phyloP scores from a whole-genome alignment of 2,113 vertebrate genomes.

The Elgaria multicarinata region DNA sequence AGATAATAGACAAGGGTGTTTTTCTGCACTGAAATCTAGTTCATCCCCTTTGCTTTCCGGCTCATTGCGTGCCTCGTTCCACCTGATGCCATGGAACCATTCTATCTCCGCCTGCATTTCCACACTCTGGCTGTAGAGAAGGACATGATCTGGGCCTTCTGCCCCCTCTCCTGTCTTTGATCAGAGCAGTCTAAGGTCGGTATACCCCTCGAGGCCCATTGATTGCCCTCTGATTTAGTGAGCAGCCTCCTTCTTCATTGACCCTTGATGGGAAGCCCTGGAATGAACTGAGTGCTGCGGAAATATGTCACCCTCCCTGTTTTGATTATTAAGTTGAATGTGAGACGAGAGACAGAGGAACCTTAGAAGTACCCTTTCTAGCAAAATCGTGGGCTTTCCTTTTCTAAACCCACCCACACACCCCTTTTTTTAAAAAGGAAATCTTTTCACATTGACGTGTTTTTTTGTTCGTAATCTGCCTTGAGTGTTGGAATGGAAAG shows the following conservation, averaged over 20 bases:
- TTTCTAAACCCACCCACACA: not conserved
- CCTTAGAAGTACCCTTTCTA: not conserved
- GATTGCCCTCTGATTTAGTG: slow-evolving; percentile 41
- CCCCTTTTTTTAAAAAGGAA: not conserved
- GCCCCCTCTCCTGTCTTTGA: slow-evolving; percentile 51
- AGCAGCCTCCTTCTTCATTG: slow-evolving; percentile 44
- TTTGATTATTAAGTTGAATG: not conserved
- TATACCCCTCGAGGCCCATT: slow-evolving; percentile 51
- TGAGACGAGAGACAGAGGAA: not conserved
- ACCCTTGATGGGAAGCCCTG: slow-evolving; percentile 19
- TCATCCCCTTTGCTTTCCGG: not conserved
- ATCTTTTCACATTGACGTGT: not conserved
- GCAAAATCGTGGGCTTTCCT: not conserved
- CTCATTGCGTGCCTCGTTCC: not conserved
- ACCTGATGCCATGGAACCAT: not conserved
- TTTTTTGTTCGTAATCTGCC: not conserved
- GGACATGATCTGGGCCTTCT: not conserved
- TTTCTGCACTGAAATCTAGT: not conserved
- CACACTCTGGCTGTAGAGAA: not conserved
- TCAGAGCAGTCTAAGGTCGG: slow-evolving; percentile 53
- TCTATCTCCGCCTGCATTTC: not conserved
- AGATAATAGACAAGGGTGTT: not conserved
- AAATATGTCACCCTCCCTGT: not conserved
- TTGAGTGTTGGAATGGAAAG: not conserved
- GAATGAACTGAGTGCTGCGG: not conserved